These are phyloP conservation scores for Archilochus colubris DNA, from an alignment of 2,113 vertebrate species.

Conservation along the genomic window DNA sequence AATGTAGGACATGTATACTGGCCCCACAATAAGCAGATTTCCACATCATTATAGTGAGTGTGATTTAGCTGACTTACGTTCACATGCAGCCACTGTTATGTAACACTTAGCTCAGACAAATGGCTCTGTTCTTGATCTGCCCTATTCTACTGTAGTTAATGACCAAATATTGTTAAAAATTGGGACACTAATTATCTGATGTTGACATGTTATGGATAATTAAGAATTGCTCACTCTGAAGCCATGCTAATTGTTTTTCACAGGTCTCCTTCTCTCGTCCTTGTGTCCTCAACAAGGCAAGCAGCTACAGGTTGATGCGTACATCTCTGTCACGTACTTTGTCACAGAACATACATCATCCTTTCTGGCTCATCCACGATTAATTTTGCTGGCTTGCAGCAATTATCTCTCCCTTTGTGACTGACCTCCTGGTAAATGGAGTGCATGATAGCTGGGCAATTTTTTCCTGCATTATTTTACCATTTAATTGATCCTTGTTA, in stretches of 20 bases:
- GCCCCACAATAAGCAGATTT: background rate
- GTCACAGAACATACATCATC: constrained; percentile 83
- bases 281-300: constrained; percentile 75
- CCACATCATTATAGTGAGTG: background rate
- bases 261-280: constrained; percentile 75
- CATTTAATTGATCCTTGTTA: constrained; percentile 63
- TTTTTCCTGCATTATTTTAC: constrained; percentile 43
- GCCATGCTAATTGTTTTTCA: constrained; percentile 79
- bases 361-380: constrained; percentile 66
- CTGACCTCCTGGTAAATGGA: constrained; percentile 74
- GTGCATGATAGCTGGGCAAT: constrained; percentile 45
- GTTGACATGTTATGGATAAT: constrained; percentile 83
- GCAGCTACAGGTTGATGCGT: constrained; percentile 67
- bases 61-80: constrained; percentile 33
- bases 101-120: constrained; percentile 52
- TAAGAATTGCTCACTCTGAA: constrained; percentile 76
- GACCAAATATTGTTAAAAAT: constrained; percentile 80
- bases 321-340: constrained; percentile 79
- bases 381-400: constrained; percentile 76
- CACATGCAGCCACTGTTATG: background rate
- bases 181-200: constrained; percentile 83
- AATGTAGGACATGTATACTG: constrained; percentile 3
- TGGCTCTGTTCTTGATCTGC: constrained; percentile 49
- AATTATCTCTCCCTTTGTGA: constrained; percentile 77
- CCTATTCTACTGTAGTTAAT: constrained; percentile 72